Percentiles rank a stretch among this genome's conserved stretches.
These are phyloP conservation scores for Pithys albifrons DNA, from an alignment of 2,113 vertebrate genomes.

Conservation along the genomic window DNA sequence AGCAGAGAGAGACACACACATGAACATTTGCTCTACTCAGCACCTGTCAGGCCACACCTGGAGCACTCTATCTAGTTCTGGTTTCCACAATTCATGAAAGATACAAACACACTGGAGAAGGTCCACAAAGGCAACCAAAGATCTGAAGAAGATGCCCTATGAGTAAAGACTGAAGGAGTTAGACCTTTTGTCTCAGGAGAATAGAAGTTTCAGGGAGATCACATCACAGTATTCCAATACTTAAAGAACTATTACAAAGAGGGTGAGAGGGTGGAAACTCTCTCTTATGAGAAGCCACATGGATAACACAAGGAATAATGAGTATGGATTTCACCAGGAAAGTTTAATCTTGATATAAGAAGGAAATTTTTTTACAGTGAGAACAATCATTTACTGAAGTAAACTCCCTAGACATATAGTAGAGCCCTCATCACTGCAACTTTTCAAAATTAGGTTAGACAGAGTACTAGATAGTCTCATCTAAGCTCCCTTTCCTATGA, in stretches of 20 bases:
- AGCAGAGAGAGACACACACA: not conserved
- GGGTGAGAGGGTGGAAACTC: not conserved
- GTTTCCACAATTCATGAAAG: not conserved
- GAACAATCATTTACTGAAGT: not conserved
- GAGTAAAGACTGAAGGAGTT: not conserved
- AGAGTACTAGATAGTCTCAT: not conserved
- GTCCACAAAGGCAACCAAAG: not conserved
- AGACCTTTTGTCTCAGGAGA: not conserved
- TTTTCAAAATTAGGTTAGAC: not conserved
- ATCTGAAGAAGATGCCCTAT: not conserved
- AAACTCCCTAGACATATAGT: not conserved
- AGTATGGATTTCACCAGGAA: not conserved
- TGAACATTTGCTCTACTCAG: not conserved
- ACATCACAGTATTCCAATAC: not conserved
- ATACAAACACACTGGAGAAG: not conserved
- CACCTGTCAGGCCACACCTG: not conserved
- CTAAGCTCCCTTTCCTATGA: not conserved
- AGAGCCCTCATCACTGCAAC: not conserved
- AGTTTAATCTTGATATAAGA: not conserved
- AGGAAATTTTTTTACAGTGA: not conserved
- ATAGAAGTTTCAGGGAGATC: not conserved
- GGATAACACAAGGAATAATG: not conserved
- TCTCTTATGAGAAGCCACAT: not conserved
- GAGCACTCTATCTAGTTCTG: not conserved
- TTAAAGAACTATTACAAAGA: not conserved